These are phyloP conservation scores for Pyrocoelia pectoralis DNA, from an alignment of 2,888 invertebrate genomes.

Conservation along the genomic window DNA sequence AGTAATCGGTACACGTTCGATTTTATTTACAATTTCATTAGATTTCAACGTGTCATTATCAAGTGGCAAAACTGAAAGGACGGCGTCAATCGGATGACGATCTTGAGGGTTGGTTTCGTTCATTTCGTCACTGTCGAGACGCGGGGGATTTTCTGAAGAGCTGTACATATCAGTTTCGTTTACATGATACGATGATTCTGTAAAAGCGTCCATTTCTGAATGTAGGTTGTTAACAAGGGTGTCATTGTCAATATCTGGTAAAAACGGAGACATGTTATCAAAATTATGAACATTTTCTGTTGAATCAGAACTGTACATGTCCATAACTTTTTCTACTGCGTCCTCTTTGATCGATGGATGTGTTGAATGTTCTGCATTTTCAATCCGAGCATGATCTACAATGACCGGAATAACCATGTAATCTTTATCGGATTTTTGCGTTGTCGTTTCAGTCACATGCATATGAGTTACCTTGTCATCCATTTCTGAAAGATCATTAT, in stretches of 20 bases:
- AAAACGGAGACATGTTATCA: slow-evolving; percentile 72
- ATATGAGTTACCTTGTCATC: too few species aligned
- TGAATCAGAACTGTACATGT: slow-evolving; percentile 26
- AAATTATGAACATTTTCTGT: slow-evolving; percentile 44
- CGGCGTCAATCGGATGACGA: slow-evolving; percentile 47
- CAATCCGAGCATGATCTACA: background rate
- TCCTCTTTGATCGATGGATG: slow-evolving; percentile 22
- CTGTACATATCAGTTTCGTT: background rate
- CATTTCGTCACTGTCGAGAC: slow-evolving; percentile 63
- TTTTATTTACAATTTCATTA: slow-evolving; percentile 26
- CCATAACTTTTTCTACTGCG: slow-evolving; percentile 26
- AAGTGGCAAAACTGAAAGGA: slow-evolving; percentile 45
- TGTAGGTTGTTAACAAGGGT: slow-evolving; percentile 66
- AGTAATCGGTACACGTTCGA: background rate
- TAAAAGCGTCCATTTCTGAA: slow-evolving; percentile 56
- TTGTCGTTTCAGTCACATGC: background rate
- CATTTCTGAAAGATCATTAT: too few species aligned
- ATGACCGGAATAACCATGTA: background rate
- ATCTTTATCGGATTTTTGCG: background rate
- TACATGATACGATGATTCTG: slow-evolving; percentile 42
- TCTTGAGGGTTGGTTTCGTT: slow-evolving; percentile 63
- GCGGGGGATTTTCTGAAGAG: slow-evolving; percentile 49
- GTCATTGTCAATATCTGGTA: slow-evolving; percentile 72
- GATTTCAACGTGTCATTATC: slow-evolving; percentile 25
- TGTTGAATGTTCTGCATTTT: background rate